phyloP scores from a whole-genome alignment of 1,140 invertebrate genomes.

The Tetramorium parvispinum region DNA sequence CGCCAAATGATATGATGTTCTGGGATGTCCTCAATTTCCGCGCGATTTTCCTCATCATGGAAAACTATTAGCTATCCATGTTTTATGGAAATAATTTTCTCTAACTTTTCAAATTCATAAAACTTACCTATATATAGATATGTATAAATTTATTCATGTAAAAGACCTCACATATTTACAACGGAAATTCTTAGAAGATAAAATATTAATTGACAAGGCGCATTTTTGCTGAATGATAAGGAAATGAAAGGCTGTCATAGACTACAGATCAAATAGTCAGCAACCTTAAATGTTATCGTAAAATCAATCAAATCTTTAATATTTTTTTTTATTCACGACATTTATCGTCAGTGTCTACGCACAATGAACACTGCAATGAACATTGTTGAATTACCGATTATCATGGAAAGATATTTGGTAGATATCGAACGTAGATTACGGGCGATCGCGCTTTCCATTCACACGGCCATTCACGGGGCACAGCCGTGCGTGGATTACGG shows the following conservation, averaged over 20 bases:
- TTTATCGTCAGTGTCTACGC: neutral
- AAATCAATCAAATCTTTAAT: neutral
- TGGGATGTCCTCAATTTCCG: neutral
- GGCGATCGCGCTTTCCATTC: slow-evolving; percentile 48
- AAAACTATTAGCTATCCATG: neutral
- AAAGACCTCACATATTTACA: neutral
- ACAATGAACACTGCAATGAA: neutral
- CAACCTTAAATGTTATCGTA: neutral
- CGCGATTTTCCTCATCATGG: neutral
- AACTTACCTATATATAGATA: neutral
- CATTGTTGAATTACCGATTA: neutral
- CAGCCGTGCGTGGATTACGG: neutral
- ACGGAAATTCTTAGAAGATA: neutral
- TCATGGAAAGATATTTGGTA: slow-evolving; percentile 14
- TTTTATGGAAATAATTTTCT: neutral
- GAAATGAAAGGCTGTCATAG: neutral
- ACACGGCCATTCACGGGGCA: slow-evolving; percentile 34
- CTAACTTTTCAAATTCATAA: neutral
- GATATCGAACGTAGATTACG: neutral
- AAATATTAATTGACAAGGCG: neutral
- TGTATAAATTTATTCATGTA: neutral
- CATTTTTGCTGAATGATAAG: neutral
- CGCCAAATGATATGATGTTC: neutral
- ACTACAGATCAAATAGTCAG: neutral
- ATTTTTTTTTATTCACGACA: neutral